Evolutionary conservation across 1,140 invertebrate species (phyloP), one percentile per base, ranked within the genome.

Genomic region (Sycobia sp.): DNA sequence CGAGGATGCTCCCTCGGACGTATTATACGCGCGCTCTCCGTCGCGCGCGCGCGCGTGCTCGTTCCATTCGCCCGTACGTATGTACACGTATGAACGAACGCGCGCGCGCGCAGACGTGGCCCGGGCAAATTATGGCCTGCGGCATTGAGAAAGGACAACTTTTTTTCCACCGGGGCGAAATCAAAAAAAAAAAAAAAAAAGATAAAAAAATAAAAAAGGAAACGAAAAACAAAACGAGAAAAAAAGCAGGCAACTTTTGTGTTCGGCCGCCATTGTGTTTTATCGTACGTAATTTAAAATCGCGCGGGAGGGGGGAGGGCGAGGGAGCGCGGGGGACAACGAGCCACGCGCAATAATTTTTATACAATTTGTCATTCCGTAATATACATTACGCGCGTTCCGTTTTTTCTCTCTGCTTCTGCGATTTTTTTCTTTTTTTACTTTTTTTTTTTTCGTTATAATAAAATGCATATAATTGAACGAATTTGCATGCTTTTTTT

Each of bases 1-100:
- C 68, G 69, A 68, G 70, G 68, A 69, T 72, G 67, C 62, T 23
- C n/a, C n/a, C n/a, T 20, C 32, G 53, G 54, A 57, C 57, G 51
- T 43, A 56, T 63, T 46, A 46, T 51, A 39, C 29, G 38, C 27
- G n/a, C n/a, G n/a, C n/a, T n/a, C n/a, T n/a, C n/a, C n/a, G n/a
- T n/a, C n/a, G n/a, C n/a, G n/a, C n/a, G n/a, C n/a, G n/a, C n/a
- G n/a, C n/a, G n/a, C n/a, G n/a, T n/a, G n/a, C n/a, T n/a, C n/a
- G 43, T 62, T 62, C 49, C 53, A 32, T 62, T 62, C 41, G 51
- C 51, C 36, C 8, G 34, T 47, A 46, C 29, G n/a, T n/a, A n/a
- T n/a, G n/a, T n/a, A n/a, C n/a, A n/a, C n/a, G n/a, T n/a, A n/a
- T n/a, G n/a, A n/a, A n/a, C n/a, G n/a, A n/a, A n/a, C n/a, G n/a